These are phyloP conservation scores for Sebastes minor DNA, from an alignment of 2,797 vertebrate genomes.

Conservation along the genomic window DNA sequence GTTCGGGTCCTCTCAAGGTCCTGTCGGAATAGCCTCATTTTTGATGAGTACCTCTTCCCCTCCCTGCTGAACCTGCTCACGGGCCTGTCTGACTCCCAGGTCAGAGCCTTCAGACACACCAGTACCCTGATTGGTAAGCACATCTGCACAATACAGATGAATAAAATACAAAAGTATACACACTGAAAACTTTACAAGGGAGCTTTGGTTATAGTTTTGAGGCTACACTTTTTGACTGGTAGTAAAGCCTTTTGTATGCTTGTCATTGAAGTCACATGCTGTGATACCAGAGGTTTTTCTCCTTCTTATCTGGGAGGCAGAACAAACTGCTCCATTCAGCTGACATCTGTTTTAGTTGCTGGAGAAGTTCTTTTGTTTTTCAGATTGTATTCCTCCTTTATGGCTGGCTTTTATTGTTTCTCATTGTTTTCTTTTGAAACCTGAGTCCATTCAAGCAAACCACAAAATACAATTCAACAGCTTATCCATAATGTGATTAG, in stretches of 20 bases:
- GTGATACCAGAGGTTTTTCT: background rate
- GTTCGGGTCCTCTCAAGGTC: conserved; percentile 78
- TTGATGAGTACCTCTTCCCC: conserved; percentile 87
- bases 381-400: background rate
- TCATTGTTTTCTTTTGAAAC: background rate
- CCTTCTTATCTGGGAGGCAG: background rate
- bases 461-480: background rate
- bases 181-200: background rate
- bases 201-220: background rate
- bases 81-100: conserved; percentile 91
- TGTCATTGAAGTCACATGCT: background rate
- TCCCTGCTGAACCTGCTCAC: conserved; percentile 86
- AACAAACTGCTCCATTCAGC: conserved; percentile 5
- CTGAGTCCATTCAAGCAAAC: background rate
- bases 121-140: conserved; percentile 89
- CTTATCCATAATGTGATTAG: background rate
- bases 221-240: background rate
- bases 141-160: background rate
- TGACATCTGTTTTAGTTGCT: conserved; percentile 18
- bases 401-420: conserved; percentile 10
- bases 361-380: conserved; percentile 31
- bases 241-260: background rate
- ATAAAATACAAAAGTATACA: background rate
- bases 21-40: conserved; percentile 82
- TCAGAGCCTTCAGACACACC: conserved; percentile 94